Evolutionary conservation across 1,140 invertebrate species (phyloP), one percentile per base, ranked within the genome.

Genomic region (Lineus longissimus): DNA sequence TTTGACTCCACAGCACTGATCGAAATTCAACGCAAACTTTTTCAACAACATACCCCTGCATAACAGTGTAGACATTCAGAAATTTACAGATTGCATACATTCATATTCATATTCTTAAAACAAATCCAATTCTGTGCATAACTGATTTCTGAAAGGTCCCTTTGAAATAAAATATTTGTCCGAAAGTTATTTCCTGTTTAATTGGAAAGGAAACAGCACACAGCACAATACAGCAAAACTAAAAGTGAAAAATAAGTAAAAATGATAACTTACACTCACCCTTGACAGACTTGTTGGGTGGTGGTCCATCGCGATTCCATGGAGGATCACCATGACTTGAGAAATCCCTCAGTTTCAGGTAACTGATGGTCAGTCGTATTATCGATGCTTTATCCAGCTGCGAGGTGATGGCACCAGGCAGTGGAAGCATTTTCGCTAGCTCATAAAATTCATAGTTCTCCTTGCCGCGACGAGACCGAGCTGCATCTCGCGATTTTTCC

Each of bases 381-480:
- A 98, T 97, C 73, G 95, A 97, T 25, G 96, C 96, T 84, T 98
- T 98, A 85, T 98, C 96, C 84, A 98, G 85, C 82, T 98, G 96
- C 68, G 91, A 93, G 69, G 95, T 98, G 80, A 98, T 98, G 73
- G 95, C 95, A 2, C 92, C 90, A 0, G 95, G 95, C 40, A 98
- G 86, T 0, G 95, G 95, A 69, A 98, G 84, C 90, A 98, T 92
- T 85, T 97, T 97, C 65, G 95, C 95, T 80, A 98, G 84, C 84
- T 97, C 95, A 84, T 97, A 97, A 84, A 98, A 98, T 83, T 98
- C 95, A 79, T 92, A 96, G 84, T 98, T 98, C 83, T 98, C 96
- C 76, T 98, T 98, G 27, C 95, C 95, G 40, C 95, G 87, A 36
- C 96, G 84, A 7, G 92, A 95, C 55, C 95, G 86, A 1, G 96